Conservation (phyloP, 2,888 invertebrate genomes). For the Pycnomerus fuliginosus region DNA sequence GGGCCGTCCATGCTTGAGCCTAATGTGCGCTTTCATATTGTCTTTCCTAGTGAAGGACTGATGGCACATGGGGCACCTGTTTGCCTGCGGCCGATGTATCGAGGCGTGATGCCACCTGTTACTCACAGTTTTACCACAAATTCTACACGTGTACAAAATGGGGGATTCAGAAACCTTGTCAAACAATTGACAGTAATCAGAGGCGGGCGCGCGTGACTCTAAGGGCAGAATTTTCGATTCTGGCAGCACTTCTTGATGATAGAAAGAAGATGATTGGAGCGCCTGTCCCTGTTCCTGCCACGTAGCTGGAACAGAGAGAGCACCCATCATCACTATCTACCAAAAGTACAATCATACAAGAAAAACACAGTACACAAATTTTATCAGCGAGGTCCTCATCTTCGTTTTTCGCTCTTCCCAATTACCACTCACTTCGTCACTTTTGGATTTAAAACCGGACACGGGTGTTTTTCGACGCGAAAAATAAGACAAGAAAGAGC, state of each 20-base stretch:
- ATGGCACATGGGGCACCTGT: constrained; percentile 63
- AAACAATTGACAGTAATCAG: constrained; percentile 45
- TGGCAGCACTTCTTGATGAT: constrained; percentile 22
- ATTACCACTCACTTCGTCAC: background rate
- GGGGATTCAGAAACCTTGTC: constrained; percentile 39
- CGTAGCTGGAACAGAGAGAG: constrained; percentile 47
- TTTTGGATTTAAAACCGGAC: background rate
- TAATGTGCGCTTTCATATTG: constrained; percentile 67
- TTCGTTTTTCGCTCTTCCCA: background rate
- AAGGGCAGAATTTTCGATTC: constrained; percentile 4
- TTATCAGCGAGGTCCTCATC: background rate
- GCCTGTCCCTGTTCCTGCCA: constrained; percentile 42
- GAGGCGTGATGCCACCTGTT: constrained; percentile 69
- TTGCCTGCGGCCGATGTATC: constrained; percentile 64
- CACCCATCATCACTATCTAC: constrained; percentile 40
- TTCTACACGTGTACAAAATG: constrained; percentile 59
- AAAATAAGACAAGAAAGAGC: constrained; percentile 9
- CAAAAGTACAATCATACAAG: constrained; percentile 14
- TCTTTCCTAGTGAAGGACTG: constrained; percentile 66
- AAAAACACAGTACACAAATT: background rate
- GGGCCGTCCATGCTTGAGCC: constrained; percentile 57
- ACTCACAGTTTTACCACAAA: constrained; percentile 66
- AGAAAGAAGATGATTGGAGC: constrained; percentile 28
- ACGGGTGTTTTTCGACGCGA: constrained; percentile 8
- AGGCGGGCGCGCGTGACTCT: constrained; percentile 29